Conservation (phyloP, 2,888 invertebrate genomes). For the Branchellion lobata region DNA sequence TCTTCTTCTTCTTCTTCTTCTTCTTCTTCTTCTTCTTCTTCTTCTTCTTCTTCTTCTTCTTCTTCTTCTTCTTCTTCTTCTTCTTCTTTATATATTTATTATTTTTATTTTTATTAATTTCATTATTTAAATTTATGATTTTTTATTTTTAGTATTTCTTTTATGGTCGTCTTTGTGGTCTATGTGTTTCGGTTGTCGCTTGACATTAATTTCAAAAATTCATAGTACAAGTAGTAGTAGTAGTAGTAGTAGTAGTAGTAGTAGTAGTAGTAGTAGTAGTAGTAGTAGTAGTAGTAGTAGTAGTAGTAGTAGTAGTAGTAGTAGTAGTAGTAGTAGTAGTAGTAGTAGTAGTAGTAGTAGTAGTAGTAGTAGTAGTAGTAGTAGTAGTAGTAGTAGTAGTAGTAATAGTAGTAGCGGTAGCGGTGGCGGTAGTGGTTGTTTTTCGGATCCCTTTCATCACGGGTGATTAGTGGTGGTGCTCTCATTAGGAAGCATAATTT, state of each 20-base stretch:
- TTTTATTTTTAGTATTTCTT: too few relatives aligned
- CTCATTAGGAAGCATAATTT: too few relatives aligned
- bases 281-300: background rate
- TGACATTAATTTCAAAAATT: too few relatives aligned
- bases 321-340: conserved; percentile 29
- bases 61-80: background rate
- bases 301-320: conserved; percentile 24
- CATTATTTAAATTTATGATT: too few relatives aligned
- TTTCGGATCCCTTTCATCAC: too few relatives aligned
- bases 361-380: conserved; percentile 29
- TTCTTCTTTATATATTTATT: too few relatives aligned
- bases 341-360: conserved; percentile 29
- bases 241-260: too few relatives aligned
- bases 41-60: conserved; percentile 1
- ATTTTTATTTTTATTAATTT: background rate
- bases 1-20: conserved; percentile 34
- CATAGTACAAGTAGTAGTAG: too few relatives aligned
- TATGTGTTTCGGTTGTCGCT: too few relatives aligned
- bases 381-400: conserved; percentile 33
- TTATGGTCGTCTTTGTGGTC: too few relatives aligned
- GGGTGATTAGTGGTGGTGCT: too few relatives aligned
- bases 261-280: too few relatives aligned
- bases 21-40: conserved; percentile 11
- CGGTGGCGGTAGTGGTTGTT: conserved; percentile 1
- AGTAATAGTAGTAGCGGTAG: conserved; percentile 35